Base-by-base conservation (phyloP, 1,140 invertebrate genomes). In the Reticulitermes speratus region DNA sequence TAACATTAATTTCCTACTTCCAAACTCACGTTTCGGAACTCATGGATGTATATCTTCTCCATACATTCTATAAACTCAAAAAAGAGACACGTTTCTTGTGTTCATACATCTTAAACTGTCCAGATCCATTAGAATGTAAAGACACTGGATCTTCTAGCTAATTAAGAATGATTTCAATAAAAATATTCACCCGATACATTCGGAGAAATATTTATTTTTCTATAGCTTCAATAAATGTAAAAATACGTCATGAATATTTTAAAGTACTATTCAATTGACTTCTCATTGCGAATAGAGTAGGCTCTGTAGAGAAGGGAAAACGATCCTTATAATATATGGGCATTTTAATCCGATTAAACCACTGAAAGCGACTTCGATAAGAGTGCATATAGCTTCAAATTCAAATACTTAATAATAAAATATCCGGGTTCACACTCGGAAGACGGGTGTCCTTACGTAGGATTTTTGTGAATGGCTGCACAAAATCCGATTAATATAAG, bases 381-480 rank as follows among this genome's bases (percentile, higher is more conserved):
- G 82, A 44, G 44, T 44, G 32, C 44, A 38, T 23, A 44, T 8
- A 30, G n/a, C n/a, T 84, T 59, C 3, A 52, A 52, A 59, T 44
- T 52, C 45, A 5, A 3, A 45, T n/a, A 32, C 30, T 44, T 21
- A 25, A 84, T n/a, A 32, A 9, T 3, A 1, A 44, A 44, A 7
- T 12, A 2, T 55, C 83, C 45, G 23, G 83, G 45, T 30, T 75
- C 8, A 30, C 14, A 30, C n/a, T 25, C 25, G n/a, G 65, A 75
- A 75, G 14, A 75, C n/a, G 83, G 52, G 83, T 84, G 44, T 52
- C 91, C 89, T 88, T 88, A 88, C 89, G 84, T 83, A 84, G 88
- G 90, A 89, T 90, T 90, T 87, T 88, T 89, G 91, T 91, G 91
- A 91, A 91, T 92, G 91, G 91, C 91, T 92, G 91, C 91, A 91